Evolutionary conservation across 2,888 invertebrate species (phyloP), one percentile per base, ranked within the genome.

Genomic region (Agriopis leucophaearia): DNA sequence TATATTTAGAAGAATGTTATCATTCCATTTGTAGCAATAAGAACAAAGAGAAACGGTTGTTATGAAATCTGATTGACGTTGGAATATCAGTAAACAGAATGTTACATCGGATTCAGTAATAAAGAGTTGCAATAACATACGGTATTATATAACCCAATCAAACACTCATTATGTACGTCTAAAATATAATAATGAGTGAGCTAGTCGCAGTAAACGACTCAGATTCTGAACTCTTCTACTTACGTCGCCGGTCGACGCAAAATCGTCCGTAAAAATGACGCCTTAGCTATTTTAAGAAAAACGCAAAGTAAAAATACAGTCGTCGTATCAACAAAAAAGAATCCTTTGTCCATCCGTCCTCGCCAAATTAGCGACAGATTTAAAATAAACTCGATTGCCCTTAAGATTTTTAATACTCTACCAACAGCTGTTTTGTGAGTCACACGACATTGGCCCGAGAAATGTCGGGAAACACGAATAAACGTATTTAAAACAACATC

Each of bases 351-450:
- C 66, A 69, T 69, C 64, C 58, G 70, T 72, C 70, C 66, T 69
- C 66, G 64, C 56, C 44, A 69, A 63, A 66, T 84, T 83, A 81
- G 83, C 84, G 86, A 84, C 84, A 83, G 75, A 78, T 79, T 88
- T 84, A 84, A 87, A 87, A 89, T 90, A 89, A 86, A 84, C 83
- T 76, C 79, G 77, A 83, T 86, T 85, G 90, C 89, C 91, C 90
- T 92, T 89, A 90, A 85, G 82, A 89, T 89, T 92, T 91, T 90
- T 88, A 88, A 88, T 87, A 81, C 80, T 86, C 82, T 84, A 85
- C 86, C 81, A 90, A 89, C 92, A 92, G 91, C 90, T 91, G 92
- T 86, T 75, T 78, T 73, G 76, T 92, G 92, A 93, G 72, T 92
- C 92, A 93, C 78, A 74, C 81, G 92, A 90, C 92, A 92, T 92